phyloP scores from a whole-genome alignment of 1,140 invertebrate genomes.

The Metopolophium dirhodum region DNA sequence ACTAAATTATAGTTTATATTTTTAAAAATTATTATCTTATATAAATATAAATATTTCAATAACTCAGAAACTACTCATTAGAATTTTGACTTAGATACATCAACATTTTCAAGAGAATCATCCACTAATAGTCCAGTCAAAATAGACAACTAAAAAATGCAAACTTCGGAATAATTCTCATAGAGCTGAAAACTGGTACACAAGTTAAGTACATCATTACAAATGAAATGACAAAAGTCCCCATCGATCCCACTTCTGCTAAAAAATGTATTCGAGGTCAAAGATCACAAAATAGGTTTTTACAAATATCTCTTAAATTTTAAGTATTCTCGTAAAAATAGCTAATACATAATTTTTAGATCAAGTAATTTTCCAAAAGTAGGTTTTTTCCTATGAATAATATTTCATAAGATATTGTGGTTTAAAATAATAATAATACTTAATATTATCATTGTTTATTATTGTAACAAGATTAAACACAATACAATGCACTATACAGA shows the following conservation, averaged over 20 bases:
- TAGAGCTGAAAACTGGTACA: constrained; percentile 17
- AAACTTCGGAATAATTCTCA: neutral
- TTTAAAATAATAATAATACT: neutral
- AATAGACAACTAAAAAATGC: neutral
- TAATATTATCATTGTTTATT: neutral
- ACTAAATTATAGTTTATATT: too few species aligned
- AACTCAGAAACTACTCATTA: too few species aligned
- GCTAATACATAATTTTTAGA: too few species aligned
- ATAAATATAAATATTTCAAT: too few species aligned
- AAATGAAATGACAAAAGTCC: constrained; percentile 23
- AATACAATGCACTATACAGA: neutral
- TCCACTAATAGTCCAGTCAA: neutral
- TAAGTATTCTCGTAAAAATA: neutral
- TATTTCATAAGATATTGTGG: neutral
- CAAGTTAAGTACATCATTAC: neutral
- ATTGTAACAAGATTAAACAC: neutral
- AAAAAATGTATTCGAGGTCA: neutral
- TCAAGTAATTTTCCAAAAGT: neutral
- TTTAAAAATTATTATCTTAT: too few species aligned
- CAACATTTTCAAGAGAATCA: too few species aligned
- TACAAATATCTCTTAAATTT: constrained; percentile 8
- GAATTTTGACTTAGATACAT: too few species aligned
- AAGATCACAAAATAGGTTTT: constrained; percentile 11
- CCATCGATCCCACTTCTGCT: neutral
- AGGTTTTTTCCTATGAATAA: neutral